Percentiles rank a stretch among this genome's conserved stretches.
These are phyloP conservation scores for Sigmodon hispidus DNA, from an alignment of 2,113 vertebrate species.

Conservation along the genomic window DNA sequence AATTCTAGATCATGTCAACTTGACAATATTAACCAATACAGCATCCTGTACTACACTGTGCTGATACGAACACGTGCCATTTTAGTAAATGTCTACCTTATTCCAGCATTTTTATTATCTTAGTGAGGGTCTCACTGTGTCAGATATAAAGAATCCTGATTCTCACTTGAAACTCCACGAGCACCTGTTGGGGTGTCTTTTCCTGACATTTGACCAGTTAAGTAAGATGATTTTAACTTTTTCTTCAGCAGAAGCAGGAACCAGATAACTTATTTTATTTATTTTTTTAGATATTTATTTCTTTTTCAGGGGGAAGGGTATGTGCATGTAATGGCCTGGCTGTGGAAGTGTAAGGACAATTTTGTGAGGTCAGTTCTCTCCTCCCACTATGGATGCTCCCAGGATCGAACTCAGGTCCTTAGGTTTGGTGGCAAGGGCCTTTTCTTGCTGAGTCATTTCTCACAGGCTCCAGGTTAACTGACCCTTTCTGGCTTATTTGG, in stretches of 20 bases:
- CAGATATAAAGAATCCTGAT: accelerated
- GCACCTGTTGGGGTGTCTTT: accelerated
- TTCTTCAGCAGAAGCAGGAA: background rate
- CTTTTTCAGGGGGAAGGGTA: background rate
- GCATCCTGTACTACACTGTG: accelerated
- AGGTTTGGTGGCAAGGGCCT: background rate
- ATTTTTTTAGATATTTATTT: background rate
- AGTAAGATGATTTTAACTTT: background rate
- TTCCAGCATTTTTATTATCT: background rate
- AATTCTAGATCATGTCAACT: background rate
- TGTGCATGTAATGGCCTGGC: background rate
- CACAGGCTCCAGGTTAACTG: background rate
- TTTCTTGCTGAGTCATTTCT: too few relatives aligned
- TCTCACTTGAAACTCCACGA: background rate
- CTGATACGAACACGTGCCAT: background rate
- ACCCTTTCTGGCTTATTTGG: slow-evolving; percentile 40
- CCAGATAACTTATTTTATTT: background rate
- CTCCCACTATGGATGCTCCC: background rate
- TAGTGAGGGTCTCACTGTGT: background rate
- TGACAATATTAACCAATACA: background rate
- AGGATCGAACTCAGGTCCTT: background rate
- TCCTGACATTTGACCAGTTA: background rate
- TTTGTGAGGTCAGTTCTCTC: too few relatives aligned
- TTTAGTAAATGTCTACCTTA: background rate
- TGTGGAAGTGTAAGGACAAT: too few relatives aligned